These are phyloP conservation scores for Meda fulgida DNA, from an alignment of 2,797 vertebrate genomes.

Conservation along the genomic window DNA sequence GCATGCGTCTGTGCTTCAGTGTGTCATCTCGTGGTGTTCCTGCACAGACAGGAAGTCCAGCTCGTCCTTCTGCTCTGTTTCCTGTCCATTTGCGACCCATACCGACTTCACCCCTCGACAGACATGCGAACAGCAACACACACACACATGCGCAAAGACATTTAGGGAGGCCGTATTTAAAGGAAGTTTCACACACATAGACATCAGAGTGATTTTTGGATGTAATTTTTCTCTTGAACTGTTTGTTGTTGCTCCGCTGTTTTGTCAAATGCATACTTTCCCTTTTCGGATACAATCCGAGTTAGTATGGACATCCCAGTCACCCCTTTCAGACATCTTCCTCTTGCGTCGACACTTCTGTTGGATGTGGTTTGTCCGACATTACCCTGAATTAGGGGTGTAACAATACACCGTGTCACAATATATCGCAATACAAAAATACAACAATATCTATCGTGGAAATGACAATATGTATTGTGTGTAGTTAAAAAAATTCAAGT, in stretches of 20 bases:
- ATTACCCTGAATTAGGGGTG: too few relatives aligned
- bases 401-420: too few relatives aligned
- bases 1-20: background rate
- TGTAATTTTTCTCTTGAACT: background rate
- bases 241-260: background rate
- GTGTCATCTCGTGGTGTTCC: conserved; percentile 30
- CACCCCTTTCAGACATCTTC: too few relatives aligned
- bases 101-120: conserved; percentile 19
- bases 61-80: conserved; percentile 66
- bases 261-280: background rate
- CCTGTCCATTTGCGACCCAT: conserved; percentile 69
- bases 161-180: background rate
- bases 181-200: background rate
- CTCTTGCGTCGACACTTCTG: too few relatives aligned
- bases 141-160: conserved; percentile 5
- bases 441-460: too few relatives aligned
- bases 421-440: too few relatives aligned
- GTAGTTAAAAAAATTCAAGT: too few relatives aligned
- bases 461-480: too few relatives aligned
- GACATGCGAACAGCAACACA: background rate
- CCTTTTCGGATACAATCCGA: too few relatives aligned
- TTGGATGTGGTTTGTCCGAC: too few relatives aligned
- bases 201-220: background rate
- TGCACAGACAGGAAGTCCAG: conserved; percentile 47
- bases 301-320: too few relatives aligned